A percentile compares a stretch with the other conserved stretches of the same genome.
These are phyloP conservation scores for Myoxocephalus aenaeus DNA, from an alignment of 2,797 vertebrate genomes.

Conservation along the genomic window DNA sequence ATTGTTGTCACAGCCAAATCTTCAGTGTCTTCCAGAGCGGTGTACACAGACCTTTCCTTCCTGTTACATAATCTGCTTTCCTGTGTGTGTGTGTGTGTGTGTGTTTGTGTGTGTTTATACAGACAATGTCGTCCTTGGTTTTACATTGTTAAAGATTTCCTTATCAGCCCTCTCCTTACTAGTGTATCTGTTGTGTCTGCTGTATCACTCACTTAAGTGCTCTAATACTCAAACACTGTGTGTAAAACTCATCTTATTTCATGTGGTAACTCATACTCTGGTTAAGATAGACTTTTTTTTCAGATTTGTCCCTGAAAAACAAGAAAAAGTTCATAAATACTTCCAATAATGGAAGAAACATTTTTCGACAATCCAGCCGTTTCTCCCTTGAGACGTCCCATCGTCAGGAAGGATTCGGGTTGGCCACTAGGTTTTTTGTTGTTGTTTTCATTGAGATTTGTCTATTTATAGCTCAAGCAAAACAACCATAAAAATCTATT, in stretches of 20 bases:
- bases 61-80: conserved; percentile 61
- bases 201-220: conserved; percentile 17
- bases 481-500: not conserved
- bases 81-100: conserved; percentile 43
- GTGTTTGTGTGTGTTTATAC: conserved; percentile 2
- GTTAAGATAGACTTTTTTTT: not conserved
- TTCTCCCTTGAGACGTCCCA: not conserved
- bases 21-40: conserved; percentile 45
- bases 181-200: too few species aligned
- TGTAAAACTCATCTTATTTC: not conserved
- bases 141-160: conserved; percentile 69
- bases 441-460: not conserved
- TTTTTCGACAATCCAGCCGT: not conserved
- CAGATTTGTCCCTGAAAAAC: not conserved
- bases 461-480: not conserved
- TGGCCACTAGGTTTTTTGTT: not conserved
- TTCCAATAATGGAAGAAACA: too few species aligned
- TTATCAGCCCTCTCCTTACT: conserved; percentile 63
- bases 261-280: not conserved
- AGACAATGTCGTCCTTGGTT: conserved; percentile 33
- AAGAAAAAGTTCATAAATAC: too few species aligned
- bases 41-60: conserved; percentile 71
- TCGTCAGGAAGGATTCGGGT: not conserved
- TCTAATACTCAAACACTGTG: conserved; percentile 1
- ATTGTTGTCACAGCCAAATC: conserved; percentile 47